Base-by-base conservation (phyloP, 2,888 invertebrate genomes). In the Hemicrepidius hirtus region DNA sequence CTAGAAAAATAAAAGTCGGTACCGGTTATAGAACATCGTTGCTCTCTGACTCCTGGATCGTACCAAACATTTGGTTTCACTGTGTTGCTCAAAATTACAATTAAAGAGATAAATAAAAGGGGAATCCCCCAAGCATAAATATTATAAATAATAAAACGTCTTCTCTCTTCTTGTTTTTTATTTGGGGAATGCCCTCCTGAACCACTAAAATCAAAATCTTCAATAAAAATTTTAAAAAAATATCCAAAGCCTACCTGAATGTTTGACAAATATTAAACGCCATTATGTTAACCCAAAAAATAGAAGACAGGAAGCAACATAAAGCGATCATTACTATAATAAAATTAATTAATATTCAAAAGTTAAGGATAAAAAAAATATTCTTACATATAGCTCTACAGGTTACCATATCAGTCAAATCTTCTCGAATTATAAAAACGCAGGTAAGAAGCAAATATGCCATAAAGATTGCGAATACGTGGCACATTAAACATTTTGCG, bases 61-160 rank as follows among this genome's bases (percentile, higher is more conserved):
- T 87, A 89, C 69, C 89, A 86, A 46, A 88, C 80, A 40, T 84
- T 76, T 0, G 83, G 76, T 0, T 91, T 88, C 4, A 89, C 78
- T 18, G 84, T 78, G 0, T 85, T 86, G 18, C 85, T 84, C 72
- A 88, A 87, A 81, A 62, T 76, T 28, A 73, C 20, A 35, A 79
- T 75, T 40, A 79, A 55, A 9, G 63, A 55, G 0, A 77, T 63
- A 12, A 80, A 86, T 0, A 90, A 9, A 0, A 89, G 66, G 0
- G 94, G 91, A 20, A 90, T 85, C 0, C 93, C 92, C 92, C 92
- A 93, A 0, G 93, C 93, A 82, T 93, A 94, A 6, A 88, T 79
- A 7, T 90, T 91, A 81, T 93, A 93, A 60, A 90, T 81, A 0
- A 89, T 80, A 80, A 93, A 92, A 57, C 92, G 89, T 78, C 88